phyloP scores from a whole-genome alignment of 2,888 invertebrate species.

The Caenorhabditis afra region DNA sequence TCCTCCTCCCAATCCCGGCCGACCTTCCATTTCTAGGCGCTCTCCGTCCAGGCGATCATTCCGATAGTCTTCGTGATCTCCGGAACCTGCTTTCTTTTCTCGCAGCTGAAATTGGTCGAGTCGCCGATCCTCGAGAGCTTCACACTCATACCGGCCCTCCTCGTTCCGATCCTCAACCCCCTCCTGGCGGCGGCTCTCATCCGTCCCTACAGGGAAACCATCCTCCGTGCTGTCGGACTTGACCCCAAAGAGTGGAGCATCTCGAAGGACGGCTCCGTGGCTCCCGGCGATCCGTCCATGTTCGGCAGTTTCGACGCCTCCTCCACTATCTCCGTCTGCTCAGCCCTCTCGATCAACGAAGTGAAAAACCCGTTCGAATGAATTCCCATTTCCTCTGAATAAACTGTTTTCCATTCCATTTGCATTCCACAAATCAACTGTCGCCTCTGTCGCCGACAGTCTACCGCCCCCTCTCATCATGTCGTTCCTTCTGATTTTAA shows the following conservation, averaged over 20 bases:
- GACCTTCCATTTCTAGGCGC: slow-evolving; percentile 18
- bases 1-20: background rate
- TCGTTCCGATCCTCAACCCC: slow-evolving; percentile 35
- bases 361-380: slow-evolving; percentile 30
- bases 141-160: slow-evolving; percentile 25
- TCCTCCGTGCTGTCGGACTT: slow-evolving; percentile 21
- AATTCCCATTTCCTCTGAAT: slow-evolving; percentile 2
- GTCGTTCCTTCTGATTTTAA: background rate
- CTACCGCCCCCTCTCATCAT: too few relatives aligned
- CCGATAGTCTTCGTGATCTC: slow-evolving; percentile 18
- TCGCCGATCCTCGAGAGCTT: slow-evolving; percentile 32
- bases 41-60: slow-evolving; percentile 19
- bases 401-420: background rate
- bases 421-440: background rate
- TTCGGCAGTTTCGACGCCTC: slow-evolving; percentile 42
- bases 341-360: slow-evolving; percentile 23
- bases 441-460: too few relatives aligned
- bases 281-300: slow-evolving; percentile 34
- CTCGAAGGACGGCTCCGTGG: slow-evolving; percentile 29
- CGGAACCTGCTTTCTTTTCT: slow-evolving; percentile 1
- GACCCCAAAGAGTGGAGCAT: slow-evolving; percentile 42
- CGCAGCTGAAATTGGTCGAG: slow-evolving; percentile 22
- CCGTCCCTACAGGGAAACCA: slow-evolving; percentile 33
- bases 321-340: slow-evolving; percentile 29
- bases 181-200: slow-evolving; percentile 12